Evolutionary conservation across 2,113 vertebrate genomes (phyloP), one percentile per base, ranked within the genome.

Genomic region (Microtus oregoni): DNA sequence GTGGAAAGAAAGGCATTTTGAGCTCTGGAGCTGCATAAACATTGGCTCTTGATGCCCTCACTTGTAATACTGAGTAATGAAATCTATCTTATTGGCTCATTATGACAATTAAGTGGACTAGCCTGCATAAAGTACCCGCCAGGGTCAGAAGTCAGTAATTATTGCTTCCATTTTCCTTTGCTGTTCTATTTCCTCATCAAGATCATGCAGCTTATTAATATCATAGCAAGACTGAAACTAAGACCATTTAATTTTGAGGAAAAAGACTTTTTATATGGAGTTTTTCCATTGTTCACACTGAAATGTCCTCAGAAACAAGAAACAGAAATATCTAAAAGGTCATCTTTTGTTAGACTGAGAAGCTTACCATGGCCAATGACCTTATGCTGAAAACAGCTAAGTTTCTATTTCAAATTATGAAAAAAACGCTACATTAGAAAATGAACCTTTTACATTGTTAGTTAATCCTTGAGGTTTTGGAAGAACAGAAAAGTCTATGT

Each of bases 1-100:
- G 77, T 12, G 12, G 41, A n/a, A 77, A 95, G 63, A 50, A 94
- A 90, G 81, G 35, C 68, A 65, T 88, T 83, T 90, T 90, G 32
- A 50, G 63, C 35, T 85, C 70, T 35, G 8, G 35, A 68, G 81
- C 14, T 79, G 68, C 47, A 83, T 92, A 85, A 19, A 81, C 41
- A 47, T 4, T 30, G 47, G 13, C 20, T 67, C 55, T 86, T 52
- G 67, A 52, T 68, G n/a, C 14, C 89, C 38, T 65, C 28, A 81
- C 78, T 79, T 92, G 86, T 92, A 78, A 94, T 90, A 73, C 17
- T n/a, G 14, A 44, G 30, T 87, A 87, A 78, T 2, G 47, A 79
- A 90, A 78, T 73, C 72, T 52, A 5, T 67, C 41, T 67, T 65
- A 63, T 11, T 79, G 79, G 28, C 14, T 92, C 38, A n/a, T 79